These are phyloP conservation scores for Tadarida brasiliensis DNA, from an alignment of 2,797 vertebrate species.

Conservation along the genomic window DNA sequence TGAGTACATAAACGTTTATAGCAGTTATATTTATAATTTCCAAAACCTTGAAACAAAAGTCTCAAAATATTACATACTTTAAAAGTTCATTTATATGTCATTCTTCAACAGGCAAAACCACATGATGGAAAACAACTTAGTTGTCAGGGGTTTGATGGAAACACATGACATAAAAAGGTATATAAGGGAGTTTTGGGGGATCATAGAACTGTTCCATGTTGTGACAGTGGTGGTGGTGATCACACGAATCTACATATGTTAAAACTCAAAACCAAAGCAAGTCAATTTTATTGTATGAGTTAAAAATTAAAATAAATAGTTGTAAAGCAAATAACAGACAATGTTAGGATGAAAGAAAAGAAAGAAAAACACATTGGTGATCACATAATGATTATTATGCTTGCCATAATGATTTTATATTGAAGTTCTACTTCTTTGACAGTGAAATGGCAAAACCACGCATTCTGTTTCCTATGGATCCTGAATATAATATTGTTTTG, in stretches of 20 bases:
- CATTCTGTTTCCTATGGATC: not conserved
- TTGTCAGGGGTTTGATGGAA: not conserved
- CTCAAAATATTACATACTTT: not conserved
- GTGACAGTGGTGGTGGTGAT: not conserved
- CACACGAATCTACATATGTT: not conserved
- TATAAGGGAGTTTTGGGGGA: rapidly evolving
- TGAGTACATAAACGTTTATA: not conserved
- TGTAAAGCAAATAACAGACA: not conserved
- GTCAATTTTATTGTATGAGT: not conserved
- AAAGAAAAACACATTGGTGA: not conserved
- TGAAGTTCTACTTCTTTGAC: not conserved
- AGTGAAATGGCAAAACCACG: not conserved
- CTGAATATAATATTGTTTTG: not conserved
- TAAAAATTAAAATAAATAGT: not conserved
- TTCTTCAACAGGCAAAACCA: not conserved
- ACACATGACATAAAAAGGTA: not conserved
- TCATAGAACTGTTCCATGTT: not conserved
- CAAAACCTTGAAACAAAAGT: slow-evolving; percentile 16
- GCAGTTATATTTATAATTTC: not conserved
- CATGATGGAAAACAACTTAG: not conserved
- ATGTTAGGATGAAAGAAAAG: not conserved
- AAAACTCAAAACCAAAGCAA: not conserved
- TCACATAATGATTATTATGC: not conserved
- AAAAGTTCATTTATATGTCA: not conserved
- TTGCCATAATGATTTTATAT: not conserved